These are phyloP conservation scores for Simalia tracyae DNA, from an alignment of 2,797 vertebrate species.

Conservation along the genomic window DNA sequence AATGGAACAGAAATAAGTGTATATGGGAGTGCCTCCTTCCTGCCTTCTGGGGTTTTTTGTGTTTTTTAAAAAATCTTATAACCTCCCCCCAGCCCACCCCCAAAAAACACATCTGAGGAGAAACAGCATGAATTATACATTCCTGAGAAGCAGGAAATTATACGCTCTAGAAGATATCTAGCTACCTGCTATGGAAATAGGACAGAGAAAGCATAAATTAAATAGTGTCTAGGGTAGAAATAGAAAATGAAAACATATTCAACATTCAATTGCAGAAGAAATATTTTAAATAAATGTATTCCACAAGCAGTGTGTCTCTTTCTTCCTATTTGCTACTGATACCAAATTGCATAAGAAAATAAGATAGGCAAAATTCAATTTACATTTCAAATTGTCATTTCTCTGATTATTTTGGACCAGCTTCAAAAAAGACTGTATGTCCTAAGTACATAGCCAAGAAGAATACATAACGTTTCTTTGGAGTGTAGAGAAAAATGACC, in stretches of 20 bases:
- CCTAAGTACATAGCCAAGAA: conserved; percentile 24
- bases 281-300: conserved; percentile 10
- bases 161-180: conserved; percentile 34
- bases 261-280: conserved; percentile 4
- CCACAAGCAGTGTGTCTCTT: background rate
- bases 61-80: conserved; percentile 20
- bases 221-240: conserved; percentile 24
- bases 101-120: conserved; percentile 22
- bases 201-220: conserved; percentile 24
- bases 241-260: conserved; percentile 36
- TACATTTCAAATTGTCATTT: conserved; percentile 4
- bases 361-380: background rate
- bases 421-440: conserved; percentile 29
- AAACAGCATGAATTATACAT: conserved; percentile 36
- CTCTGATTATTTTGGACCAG: conserved; percentile 27
- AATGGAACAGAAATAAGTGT: conserved; percentile 9
- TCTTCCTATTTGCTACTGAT: conserved; percentile 17
- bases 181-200: conserved; percentile 38
- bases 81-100: background rate
- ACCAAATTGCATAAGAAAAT: conserved; percentile 16
- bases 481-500: background rate
- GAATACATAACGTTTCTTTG: background rate
- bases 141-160: conserved; percentile 30
- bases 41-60: conserved; percentile 6
- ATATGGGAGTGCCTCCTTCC: conserved; percentile 15